Evolutionary conservation across 2,797 vertebrate genomes (phyloP), one percentile per base, ranked within the genome.

Genomic region (Gouania willdenowi): DNA sequence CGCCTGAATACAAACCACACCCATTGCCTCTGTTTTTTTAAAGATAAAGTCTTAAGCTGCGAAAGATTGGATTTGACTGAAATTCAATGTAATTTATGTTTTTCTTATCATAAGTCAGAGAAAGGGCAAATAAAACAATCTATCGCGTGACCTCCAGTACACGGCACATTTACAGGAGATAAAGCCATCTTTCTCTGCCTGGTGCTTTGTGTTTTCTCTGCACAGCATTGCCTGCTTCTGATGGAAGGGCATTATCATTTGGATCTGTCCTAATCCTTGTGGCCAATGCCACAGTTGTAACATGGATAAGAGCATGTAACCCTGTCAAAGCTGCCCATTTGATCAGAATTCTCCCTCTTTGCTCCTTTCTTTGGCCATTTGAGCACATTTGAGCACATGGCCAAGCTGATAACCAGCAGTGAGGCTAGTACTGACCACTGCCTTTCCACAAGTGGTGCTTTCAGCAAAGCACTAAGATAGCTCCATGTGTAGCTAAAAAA

Each of bases 321-420:
- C 70, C 76, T 76, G 76, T 81, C 77, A 60, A 71, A 51, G 58
- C 56, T 32, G 55, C 49, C 56, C 67, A 40, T 77, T 76, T 78
- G 77, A 68, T 80, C 77, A 73, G 54, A 41, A 68, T 52, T 16
- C 26, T 37, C 48, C 55, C 57, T 60, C 41, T 59, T 46, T 47
- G 50, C 74, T 74, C 60, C 46, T 70, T 69, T 66, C 62, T 66
- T 71, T 61, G 64, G 59, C 73, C 54, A 51, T 62, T 73, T 51
- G 44, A 74, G 64, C 23, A 50, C 45, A 61, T n/a, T n/a, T n/a
- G 44, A 55, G 75, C n/a, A 79, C 83, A 62, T 69, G 50, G 65
- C 49, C 61, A 17, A 54, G 41, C 62, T 42, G 70, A 76, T 80
- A 77, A 75, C 66, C 65, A 74, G 37, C 55, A 48, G 34, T 31